Conservation (phyloP, 2,797 vertebrate species). For the Apodemus agrarius region DNA sequence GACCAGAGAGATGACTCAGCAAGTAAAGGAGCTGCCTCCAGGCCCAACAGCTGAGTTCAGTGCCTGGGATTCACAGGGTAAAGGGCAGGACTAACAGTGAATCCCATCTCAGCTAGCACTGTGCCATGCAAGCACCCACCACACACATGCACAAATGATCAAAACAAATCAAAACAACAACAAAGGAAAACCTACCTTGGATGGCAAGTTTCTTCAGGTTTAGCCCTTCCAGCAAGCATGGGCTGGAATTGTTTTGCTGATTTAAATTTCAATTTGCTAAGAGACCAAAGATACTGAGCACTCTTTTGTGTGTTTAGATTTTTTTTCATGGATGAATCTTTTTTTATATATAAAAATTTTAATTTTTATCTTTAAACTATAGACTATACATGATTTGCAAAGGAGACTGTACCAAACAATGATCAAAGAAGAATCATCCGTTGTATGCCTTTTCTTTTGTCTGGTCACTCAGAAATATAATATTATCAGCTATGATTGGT, state of each 20-base stretch:
- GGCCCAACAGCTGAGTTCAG: too few relatives aligned
- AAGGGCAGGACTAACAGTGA: background rate
- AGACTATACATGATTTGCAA: constrained; percentile 78
- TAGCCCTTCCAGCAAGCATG: background rate
- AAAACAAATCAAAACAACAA: background rate
- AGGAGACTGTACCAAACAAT: constrained; percentile 76
- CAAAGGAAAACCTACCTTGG: background rate
- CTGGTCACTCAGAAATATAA: constrained; percentile 95
- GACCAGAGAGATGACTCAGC: background rate
- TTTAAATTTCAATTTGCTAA: constrained; percentile 9
- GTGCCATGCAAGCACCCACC: background rate
- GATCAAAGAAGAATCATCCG: constrained; percentile 69
- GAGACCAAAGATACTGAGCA: background rate
- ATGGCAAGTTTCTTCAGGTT: background rate
- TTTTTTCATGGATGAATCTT: constrained; percentile 17
- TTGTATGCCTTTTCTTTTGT: constrained; percentile 89
- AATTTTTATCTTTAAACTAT: constrained; percentile 82
- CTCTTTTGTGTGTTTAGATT: constrained; percentile 12
- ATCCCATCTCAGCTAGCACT: background rate
- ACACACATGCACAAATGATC: background rate
- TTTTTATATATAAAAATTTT: constrained; percentile 84
- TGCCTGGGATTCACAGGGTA: background rate
- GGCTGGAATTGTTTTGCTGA: background rate
- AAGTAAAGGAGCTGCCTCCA: background rate
- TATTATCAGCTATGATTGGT: constrained; percentile 98